Base-by-base conservation (phyloP, 2,113 vertebrate species). In the Amphiprion ocellaris region DNA sequence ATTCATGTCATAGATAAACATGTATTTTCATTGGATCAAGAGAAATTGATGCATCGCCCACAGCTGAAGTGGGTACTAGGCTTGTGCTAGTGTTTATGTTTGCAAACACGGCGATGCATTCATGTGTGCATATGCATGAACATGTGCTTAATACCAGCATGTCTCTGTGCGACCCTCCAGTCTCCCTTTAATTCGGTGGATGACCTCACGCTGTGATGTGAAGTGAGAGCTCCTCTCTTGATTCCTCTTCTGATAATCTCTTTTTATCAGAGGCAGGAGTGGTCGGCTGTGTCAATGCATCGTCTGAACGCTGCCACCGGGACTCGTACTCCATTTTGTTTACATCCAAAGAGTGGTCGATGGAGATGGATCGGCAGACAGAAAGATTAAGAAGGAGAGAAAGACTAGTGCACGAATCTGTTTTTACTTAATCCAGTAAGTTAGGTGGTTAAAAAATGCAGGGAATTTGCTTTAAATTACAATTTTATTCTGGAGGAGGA, bases 201-300 rank as follows among this genome's bases (percentile, higher is more conserved):
- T 64, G 59, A 64, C 44, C 46, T 44, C 86, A 68, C 64, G 75
- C 10, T 70, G 68, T 15, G 76, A 49, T 17, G 49, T 62, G 69
- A 69, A 77, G 74, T 74, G 73, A 86, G 79, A 81, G 77, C 77
- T 72, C 62, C 74, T 84, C 76, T 87, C 68, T 44, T 74, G 28
- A 24, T 53, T 82, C 61, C 82, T 83, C 74, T 85, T 73, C 69
- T 86, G 62, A 84, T 93, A 92, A 92, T 93, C 90, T 90, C 79
- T 69, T 87, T 83, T 87, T 90, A 87, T 93, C 89, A 88, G 70
- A 86, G 74, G 66, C 73, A 78, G 60, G 33, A 65, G 19, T 24
- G 67, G 81, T 81, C 69, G 77, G 82, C 81, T 85, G 44, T 88
- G 89, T 90, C 89, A 92, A 90, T 79, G 84, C 74, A 67, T 83